Evolutionary conservation across 2,797 vertebrate genomes (phyloP), one percentile per base, ranked within the genome.

Genomic region (Masticophis lateralis): DNA sequence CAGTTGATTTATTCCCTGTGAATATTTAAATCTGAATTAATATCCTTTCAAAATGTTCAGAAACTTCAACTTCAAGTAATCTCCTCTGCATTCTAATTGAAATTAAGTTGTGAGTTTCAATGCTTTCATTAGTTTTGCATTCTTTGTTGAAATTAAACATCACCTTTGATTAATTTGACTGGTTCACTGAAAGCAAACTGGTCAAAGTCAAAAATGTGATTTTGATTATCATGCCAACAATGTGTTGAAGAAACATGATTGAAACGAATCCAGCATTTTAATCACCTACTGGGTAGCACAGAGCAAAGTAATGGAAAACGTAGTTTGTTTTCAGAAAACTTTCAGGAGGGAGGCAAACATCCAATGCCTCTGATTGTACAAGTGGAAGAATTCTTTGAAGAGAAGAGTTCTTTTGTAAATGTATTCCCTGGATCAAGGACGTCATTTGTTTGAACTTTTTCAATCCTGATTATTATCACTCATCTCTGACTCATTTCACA

Each of bases 201-300:
- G 56, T 92, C 88, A 92, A 92, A 90, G 88, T 66, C 59, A 53
- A 90, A 90, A 89, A 27, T 83, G 56, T 83, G 18, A 63, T 87
- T 89, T 92, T 92, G 88, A 92, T 92, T 89, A 60, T 32, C 86
- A 37, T 87, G 88, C 63, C 59, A 86, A 92, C 27, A 61, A 51
- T 69, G 60, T 43, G 27, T 57, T 90, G 92, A 16, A 14, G 43
- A 90, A 86, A 86, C n/a, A 18, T 86, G 53, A 92, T 16, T 90
- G 86, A 51, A 86, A 92, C 13, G 25, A 22, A 37, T 18, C 51
- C 47, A 56, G 13, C 37, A 32, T 59, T 92, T 61, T 28, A 86
- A 59, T 25, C 69, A 7, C 88, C 60, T 37, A 27, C 10, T 53
- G 56, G 60, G 87, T 22, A 14, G 22, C 47, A 59, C 57, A 89